These are phyloP conservation scores for Andrena fulva DNA, from an alignment of 2,888 invertebrate species.

Conservation along the genomic window DNA sequence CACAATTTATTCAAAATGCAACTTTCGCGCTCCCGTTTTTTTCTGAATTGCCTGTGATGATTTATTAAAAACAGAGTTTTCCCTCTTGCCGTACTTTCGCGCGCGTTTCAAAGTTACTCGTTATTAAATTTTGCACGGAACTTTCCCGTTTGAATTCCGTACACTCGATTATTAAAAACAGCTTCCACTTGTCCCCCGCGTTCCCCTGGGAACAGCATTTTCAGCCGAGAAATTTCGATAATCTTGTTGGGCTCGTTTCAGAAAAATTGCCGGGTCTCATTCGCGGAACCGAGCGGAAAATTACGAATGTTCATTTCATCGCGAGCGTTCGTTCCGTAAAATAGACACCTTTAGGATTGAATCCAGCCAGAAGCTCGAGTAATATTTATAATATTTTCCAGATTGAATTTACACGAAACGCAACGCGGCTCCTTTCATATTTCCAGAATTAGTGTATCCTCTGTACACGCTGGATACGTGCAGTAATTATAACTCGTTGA, in stretches of 20 bases:
- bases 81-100: not conserved
- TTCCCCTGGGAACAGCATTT: not conserved
- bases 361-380: not conserved
- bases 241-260: not conserved
- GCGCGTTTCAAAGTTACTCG: constrained; percentile 17
- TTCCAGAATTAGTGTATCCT: not conserved
- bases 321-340: not conserved
- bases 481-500: constrained; percentile 13
- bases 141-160: constrained; percentile 22
- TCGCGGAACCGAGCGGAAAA: not conserved
- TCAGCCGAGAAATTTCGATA: constrained; percentile 28
- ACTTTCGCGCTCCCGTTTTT: not conserved
- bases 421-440: not conserved
- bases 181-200: not conserved
- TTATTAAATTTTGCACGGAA: constrained; percentile 46
- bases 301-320: not conserved
- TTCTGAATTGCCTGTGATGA: constrained; percentile 4
- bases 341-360: not conserved
- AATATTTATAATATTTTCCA: not conserved
- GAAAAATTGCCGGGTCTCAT: not conserved
- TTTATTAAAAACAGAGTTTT: constrained; percentile 19
- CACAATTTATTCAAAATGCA: too few species aligned
- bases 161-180: constrained; percentile 49
- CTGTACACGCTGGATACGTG: constrained; percentile 12
- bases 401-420: not conserved